phyloP scores from a whole-genome alignment of 2,113 vertebrate species.

The Dasyurus viverrinus region DNA sequence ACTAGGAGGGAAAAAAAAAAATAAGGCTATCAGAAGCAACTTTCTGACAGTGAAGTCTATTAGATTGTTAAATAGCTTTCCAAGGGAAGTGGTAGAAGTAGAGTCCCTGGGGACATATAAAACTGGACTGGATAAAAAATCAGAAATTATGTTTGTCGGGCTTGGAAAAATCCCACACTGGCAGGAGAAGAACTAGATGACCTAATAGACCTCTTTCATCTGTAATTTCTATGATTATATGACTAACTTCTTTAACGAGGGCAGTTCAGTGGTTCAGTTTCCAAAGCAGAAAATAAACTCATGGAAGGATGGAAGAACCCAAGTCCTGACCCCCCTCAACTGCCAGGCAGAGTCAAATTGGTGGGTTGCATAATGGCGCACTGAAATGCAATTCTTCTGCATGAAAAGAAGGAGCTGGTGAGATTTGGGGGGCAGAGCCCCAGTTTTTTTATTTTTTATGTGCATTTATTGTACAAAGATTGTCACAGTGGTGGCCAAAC shows the following conservation, averaged over 20 bases:
- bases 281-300: constrained; percentile 1
- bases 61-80: background rate
- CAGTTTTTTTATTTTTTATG: background rate
- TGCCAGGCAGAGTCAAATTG: background rate
- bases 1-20: background rate
- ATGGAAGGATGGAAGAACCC: background rate
- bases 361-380: background rate
- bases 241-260: constrained; percentile 31
- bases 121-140: background rate
- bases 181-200: background rate
- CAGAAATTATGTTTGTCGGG: background rate
- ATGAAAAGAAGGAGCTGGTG: background rate
- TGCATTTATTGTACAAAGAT: background rate
- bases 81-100: background rate
- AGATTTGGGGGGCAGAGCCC: no score
- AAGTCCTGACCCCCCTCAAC: background rate
- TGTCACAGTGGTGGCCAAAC: no score
- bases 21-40: background rate
- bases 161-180: background rate
- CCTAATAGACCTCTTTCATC: background rate
- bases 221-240: constrained; percentile 12
- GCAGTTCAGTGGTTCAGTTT: constrained; percentile 14
- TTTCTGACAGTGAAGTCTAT: background rate
- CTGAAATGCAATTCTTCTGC: background rate
- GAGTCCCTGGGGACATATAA: background rate